Conservation (phyloP, 2,113 vertebrate genomes). For the Sula dactylatra region DNA sequence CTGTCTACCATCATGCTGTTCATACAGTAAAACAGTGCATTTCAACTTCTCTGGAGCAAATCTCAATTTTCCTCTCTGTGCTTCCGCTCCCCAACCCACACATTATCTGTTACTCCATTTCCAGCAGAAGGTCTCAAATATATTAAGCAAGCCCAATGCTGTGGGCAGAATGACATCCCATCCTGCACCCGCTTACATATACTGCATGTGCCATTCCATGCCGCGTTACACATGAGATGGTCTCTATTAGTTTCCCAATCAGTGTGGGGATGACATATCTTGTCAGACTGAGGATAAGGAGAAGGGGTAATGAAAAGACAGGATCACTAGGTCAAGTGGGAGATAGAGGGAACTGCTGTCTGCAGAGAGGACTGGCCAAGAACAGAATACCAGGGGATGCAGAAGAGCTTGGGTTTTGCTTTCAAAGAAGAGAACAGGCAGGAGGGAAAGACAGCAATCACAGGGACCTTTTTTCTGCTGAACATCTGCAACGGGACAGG, state of each 20-base stretch:
- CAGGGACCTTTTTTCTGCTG: neutral
- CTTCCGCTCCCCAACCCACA: neutral
- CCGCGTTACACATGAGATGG: accelerated
- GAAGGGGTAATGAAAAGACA: neutral
- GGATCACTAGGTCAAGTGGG: neutral
- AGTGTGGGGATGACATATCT: neutral
- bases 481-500: neutral
- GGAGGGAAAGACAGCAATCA: neutral
- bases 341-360: neutral
- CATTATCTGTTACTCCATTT: neutral
- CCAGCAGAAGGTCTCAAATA: neutral
- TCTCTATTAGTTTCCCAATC: neutral
- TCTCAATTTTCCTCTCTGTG: neutral
- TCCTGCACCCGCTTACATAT: neutral
- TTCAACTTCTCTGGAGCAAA: neutral
- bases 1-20: neutral
- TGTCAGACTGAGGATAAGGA: neutral
- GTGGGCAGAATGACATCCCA: neutral
- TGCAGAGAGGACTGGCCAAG: neutral
- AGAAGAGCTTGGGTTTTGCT: neutral
- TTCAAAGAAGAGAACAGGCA: neutral
- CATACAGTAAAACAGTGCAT: neutral
- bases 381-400: neutral
- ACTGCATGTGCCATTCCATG: neutral
- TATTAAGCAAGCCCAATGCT: neutral